Conservation (phyloP, 2,888 invertebrate genomes). For the Tachina fera region DNA sequence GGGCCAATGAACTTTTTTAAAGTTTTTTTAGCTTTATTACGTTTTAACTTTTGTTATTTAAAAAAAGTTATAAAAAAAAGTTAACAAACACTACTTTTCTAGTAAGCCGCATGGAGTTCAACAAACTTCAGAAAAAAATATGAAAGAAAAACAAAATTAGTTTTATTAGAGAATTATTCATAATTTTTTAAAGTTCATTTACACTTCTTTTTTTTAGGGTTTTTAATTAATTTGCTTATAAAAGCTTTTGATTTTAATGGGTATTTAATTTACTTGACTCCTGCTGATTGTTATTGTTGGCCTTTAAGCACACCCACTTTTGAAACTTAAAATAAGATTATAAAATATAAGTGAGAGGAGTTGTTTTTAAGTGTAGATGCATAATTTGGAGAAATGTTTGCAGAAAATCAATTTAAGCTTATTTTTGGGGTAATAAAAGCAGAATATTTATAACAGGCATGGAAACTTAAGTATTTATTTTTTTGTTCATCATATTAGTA, state of each 20-base stretch:
- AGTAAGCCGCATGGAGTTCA: constrained; percentile 46
- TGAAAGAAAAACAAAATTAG: constrained; percentile 33
- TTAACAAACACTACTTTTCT: constrained; percentile 44
- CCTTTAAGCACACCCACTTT: constrained; percentile 35
- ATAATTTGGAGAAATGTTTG: neutral
- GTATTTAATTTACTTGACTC: neutral
- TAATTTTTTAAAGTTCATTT: constrained; percentile 44
- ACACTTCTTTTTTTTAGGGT: constrained; percentile 14
- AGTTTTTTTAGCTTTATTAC: constrained; percentile 23
- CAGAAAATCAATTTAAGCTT: neutral
- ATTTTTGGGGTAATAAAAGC: neutral
- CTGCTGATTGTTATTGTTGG: neutral
- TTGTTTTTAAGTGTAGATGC: constrained; percentile 37
- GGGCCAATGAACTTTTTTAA: constrained; percentile 70
- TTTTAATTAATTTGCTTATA: constrained; percentile 1
- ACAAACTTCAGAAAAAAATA: constrained; percentile 51
- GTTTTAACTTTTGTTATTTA: constrained; percentile 59
- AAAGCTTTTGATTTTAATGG: neutral
- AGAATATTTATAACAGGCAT: too few relatives aligned
- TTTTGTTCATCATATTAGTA: too few relatives aligned
- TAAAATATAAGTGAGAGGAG: constrained; percentile 22
- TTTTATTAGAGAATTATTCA: constrained; percentile 34
- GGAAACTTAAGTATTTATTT: too few relatives aligned
- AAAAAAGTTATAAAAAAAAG: neutral
- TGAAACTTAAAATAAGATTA: constrained; percentile 2